These are phyloP conservation scores for Podarcis siculus DNA, from an alignment of 2,797 vertebrate genomes.

Conservation along the genomic window DNA sequence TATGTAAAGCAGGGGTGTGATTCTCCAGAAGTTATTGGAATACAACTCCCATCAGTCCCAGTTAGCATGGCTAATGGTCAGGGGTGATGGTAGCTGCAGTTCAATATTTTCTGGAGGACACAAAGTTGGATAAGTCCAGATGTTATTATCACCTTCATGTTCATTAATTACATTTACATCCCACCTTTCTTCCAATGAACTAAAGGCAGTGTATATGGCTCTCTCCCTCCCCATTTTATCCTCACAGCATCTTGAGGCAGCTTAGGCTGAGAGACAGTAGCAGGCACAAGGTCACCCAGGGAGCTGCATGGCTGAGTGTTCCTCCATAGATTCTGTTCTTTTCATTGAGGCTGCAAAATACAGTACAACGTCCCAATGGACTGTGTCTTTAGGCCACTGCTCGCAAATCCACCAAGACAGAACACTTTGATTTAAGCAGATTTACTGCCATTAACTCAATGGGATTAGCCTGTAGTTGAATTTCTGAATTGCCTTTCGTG, in stretches of 20 bases:
- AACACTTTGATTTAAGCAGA: not conserved
- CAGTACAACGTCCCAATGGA: not conserved
- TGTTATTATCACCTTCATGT: no score
- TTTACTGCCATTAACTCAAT: constrained; percentile 10
- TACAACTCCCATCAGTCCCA: not conserved
- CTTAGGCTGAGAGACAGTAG: not conserved
- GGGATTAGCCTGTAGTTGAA: not conserved
- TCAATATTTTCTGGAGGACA: no score
- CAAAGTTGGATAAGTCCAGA: no score
- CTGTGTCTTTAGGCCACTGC: not conserved
- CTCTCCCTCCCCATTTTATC: no score
- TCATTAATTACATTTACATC: no score
- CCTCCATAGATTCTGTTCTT: not conserved
- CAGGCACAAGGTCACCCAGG: no score
- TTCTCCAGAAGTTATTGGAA: not conserved
- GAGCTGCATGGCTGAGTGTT: not conserved
- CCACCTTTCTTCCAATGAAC: no score
- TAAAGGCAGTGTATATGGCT: no score
- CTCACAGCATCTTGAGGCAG: no score
- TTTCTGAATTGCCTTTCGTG: not conserved
- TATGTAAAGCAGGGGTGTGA: not conserved
- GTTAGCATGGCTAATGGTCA: not conserved
- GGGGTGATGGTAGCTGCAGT: not conserved
- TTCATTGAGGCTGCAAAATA: not conserved
- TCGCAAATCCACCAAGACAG: constrained; percentile 1